Conservation (phyloP, 2,797 vertebrate species). For the Coregonus sp. region DNA sequence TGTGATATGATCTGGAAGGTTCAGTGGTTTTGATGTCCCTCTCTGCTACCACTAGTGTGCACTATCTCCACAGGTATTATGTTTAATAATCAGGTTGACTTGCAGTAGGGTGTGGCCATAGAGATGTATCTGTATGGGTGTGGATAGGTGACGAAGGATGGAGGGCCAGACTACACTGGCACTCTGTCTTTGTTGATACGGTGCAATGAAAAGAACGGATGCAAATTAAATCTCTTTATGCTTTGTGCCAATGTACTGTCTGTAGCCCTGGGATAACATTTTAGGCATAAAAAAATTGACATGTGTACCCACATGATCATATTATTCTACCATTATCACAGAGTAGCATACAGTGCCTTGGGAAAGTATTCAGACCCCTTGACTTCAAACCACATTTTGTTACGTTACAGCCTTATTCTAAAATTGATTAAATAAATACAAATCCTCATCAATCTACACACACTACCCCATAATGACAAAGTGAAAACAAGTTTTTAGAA, state of each 20-base stretch:
- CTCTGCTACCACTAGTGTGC: constrained; percentile 1
- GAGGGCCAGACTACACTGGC: not conserved
- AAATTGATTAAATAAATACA: no score
- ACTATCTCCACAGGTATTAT: not conserved
- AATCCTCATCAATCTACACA: no score
- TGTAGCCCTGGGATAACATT: not conserved
- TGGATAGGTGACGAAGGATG: not conserved
- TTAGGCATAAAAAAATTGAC: not conserved
- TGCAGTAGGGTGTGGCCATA: not conserved
- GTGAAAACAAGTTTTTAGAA: no score
- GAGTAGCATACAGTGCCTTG: no score
- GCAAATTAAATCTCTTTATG: not conserved
- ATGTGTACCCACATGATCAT: not conserved
- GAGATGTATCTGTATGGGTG: not conserved
- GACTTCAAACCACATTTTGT: no score
- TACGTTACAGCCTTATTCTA: no score
- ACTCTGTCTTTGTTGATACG: not conserved
- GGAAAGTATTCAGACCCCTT: no score
- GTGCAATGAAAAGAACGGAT: not conserved
- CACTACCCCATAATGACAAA: no score
- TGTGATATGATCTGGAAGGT: not conserved
- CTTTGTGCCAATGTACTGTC: not conserved
- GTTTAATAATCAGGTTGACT: not conserved
- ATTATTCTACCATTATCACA: not conserved
- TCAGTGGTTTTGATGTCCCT: not conserved